Percentiles rank a stretch among this genome's conserved stretches.
Conservation (phyloP, 2,113 vertebrate genomes). For the Pica pica region DNA sequence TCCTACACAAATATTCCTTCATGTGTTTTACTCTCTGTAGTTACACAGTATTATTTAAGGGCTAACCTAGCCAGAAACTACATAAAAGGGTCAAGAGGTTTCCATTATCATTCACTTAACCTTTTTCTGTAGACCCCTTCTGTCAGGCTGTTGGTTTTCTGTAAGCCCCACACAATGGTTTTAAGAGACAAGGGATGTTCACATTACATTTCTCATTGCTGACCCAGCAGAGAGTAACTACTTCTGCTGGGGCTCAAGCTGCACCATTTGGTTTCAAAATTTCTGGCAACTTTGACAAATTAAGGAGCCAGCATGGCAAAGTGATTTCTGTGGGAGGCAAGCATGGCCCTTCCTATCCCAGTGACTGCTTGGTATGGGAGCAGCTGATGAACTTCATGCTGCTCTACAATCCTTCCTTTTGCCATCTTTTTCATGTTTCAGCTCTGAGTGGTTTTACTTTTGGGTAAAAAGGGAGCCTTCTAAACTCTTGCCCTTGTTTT, state of each 20-base stretch:
- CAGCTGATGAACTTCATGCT: background rate
- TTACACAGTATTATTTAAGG: background rate
- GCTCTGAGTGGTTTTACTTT: background rate
- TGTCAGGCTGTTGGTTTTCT: background rate
- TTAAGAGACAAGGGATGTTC: background rate
- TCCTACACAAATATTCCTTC: background rate
- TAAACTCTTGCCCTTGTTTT: background rate
- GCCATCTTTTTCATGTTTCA: background rate
- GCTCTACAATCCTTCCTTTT: background rate
- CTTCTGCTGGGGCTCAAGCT: background rate
- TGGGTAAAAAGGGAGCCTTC: background rate
- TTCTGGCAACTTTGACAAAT: background rate
- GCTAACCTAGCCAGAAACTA: background rate
- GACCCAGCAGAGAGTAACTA: background rate
- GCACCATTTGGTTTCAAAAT: background rate
- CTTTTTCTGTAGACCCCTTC: background rate
- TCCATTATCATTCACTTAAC: background rate
- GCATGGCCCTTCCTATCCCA: background rate
- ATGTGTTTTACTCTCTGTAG: rapidly evolving
- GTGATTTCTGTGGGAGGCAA: background rate
- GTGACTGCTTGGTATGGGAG: rapidly evolving
- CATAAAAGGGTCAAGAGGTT: background rate
- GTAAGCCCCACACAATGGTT: background rate
- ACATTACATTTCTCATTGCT: background rate
- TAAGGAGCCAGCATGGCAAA: background rate